These are phyloP conservation scores for Chorisops tibialis DNA, from an alignment of 2,888 invertebrate genomes.

Conservation along the genomic window DNA sequence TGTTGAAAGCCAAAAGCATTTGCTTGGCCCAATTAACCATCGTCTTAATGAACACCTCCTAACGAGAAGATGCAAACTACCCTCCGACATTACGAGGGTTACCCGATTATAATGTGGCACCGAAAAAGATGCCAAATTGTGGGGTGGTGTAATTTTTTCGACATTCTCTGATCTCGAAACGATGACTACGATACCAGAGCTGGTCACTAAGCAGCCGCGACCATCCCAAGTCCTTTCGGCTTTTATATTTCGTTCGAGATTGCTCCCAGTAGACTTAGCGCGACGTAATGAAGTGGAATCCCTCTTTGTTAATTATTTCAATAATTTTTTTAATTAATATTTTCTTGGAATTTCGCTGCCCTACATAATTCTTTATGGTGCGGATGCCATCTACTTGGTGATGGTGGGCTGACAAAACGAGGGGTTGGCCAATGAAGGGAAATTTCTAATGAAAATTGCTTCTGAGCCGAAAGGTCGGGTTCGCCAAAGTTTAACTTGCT, in stretches of 20 bases:
- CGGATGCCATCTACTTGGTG: not conserved
- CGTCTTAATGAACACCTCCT: conserved; percentile 39
- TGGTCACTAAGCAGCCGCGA: not conserved
- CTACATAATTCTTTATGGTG: not conserved
- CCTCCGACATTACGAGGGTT: conserved; percentile 17
- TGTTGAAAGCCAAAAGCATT: conserved; percentile 32
- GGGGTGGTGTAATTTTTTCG: not conserved
- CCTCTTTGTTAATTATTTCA: conserved; percentile 37
- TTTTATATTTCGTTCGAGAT: conserved; percentile 3
- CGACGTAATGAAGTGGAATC: conserved; percentile 27
- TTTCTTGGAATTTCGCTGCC: conserved; percentile 26
- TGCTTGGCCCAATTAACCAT: conserved; percentile 38
- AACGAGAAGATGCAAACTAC: not conserved
- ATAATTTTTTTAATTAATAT: conserved; percentile 41
- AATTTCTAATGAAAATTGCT: conserved; percentile 11
- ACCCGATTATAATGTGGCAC: conserved; percentile 22
- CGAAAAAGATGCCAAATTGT: not conserved
- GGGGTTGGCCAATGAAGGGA: conserved; percentile 1
- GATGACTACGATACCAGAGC: not conserved
- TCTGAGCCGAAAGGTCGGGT: not conserved
- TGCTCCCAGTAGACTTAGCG: conserved; percentile 14
- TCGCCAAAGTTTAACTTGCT: conserved; percentile 9
- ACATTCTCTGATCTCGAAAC: not conserved
- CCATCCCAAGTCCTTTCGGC: not conserved
- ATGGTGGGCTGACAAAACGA: not conserved